These are phyloP conservation scores for Papilio polytes DNA, from an alignment of 1,140 invertebrate species.

Conservation along the genomic window DNA sequence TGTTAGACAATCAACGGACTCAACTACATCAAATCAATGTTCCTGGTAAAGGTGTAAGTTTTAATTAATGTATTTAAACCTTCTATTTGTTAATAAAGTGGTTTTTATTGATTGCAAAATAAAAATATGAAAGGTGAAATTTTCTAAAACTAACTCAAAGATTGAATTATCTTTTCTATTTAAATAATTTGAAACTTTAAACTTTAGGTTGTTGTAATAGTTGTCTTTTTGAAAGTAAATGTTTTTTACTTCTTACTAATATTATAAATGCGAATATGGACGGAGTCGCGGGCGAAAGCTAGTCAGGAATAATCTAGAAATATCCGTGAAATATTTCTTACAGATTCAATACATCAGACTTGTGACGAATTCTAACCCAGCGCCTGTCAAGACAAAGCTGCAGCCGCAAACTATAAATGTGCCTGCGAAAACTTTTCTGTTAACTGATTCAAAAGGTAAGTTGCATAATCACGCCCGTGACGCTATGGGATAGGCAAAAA, in stretches of 20 bases:
- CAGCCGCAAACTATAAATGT: conserved; percentile 43
- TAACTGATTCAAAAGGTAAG: conserved; percentile 43
- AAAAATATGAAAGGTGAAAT: no score
- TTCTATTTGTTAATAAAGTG: no score
- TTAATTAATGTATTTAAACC: conserved; percentile 31
- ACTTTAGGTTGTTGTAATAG: no score
- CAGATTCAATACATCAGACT: conserved; percentile 90
- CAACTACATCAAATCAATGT: conserved; percentile 89
- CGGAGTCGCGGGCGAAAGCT: no score
- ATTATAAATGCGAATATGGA: no score
- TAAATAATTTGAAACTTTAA: no score
- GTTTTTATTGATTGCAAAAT: no score
- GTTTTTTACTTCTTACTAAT: no score
- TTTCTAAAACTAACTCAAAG: no score
- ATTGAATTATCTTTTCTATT: no score
- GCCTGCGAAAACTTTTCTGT: conserved; percentile 50
- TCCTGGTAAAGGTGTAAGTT: conserved; percentile 87
- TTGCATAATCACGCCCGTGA: background rate
- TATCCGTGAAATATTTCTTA: conserved; percentile 44
- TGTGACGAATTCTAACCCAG: conserved; percentile 80
- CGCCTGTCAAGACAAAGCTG: conserved; percentile 42
- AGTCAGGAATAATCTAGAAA: background rate
- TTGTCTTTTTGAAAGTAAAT: background rate
- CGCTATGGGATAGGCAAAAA: background rate
- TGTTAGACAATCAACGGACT: conserved; percentile 80